These are phyloP conservation scores for Myripristis jacobus DNA, from an alignment of 2,797 vertebrate genomes.

Conservation along the genomic window DNA sequence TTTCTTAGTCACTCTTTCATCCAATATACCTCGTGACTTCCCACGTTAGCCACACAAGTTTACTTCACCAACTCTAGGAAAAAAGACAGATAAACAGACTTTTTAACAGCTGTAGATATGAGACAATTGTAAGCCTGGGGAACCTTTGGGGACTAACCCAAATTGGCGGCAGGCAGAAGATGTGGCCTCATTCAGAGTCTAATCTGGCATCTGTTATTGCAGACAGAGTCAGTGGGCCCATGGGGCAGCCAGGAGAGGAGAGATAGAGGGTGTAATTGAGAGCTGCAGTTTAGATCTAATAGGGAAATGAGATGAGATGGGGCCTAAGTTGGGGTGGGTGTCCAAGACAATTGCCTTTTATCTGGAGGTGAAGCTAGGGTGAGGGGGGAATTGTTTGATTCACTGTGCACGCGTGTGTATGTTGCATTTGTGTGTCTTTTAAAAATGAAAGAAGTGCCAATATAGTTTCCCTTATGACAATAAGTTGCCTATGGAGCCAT, in stretches of 20 bases:
- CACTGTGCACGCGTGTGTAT: background rate
- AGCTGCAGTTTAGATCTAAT: constrained; percentile 80
- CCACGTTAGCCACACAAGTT: constrained; percentile 25
- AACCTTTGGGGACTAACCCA: constrained; percentile 68
- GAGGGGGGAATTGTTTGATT: constrained; percentile 41
- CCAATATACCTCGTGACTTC: constrained; percentile 36
- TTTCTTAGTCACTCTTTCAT: constrained; percentile 3
- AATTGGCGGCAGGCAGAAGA: constrained; percentile 74
- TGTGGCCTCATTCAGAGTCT: constrained; percentile 76
- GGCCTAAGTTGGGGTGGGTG: constrained; percentile 69
- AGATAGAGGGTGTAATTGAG: constrained; percentile 76
- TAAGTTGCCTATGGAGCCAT: background rate
- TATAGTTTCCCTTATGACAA: constrained; percentile 25
- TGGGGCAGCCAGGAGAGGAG: constrained; percentile 56
- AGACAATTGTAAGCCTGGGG: constrained; percentile 57
- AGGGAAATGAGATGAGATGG: constrained; percentile 81
- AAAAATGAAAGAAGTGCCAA: constrained; percentile 34
- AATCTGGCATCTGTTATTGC: constrained; percentile 82
- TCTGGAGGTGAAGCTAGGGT: constrained; percentile 42
- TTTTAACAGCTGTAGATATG: constrained; percentile 62
- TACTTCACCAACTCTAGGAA: constrained; percentile 34
- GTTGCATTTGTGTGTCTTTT: constrained; percentile 33
- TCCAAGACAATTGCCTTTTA: constrained; percentile 67
- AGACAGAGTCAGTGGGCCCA: constrained; percentile 73
- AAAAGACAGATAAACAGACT: constrained; percentile 55